Base-by-base conservation (phyloP, 2,113 vertebrate species). In the Ceyx margarethae region DNA sequence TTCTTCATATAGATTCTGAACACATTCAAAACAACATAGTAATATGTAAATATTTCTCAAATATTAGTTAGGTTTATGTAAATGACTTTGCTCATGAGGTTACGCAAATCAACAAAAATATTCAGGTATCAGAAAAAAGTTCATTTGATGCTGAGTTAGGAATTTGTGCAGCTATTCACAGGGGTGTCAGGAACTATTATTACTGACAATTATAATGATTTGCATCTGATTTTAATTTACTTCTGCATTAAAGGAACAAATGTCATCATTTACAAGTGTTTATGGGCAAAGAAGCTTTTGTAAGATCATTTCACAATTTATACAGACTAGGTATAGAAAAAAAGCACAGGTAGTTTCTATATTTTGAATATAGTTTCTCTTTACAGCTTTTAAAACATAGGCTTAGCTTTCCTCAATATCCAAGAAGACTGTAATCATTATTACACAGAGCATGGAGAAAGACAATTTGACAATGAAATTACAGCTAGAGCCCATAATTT, bases 41-140 rank as follows among this genome's bases (percentile, higher is more conserved):
- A 93, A 74, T 16, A 87, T 11, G n/a, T 31, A 89, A 85, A 69
- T 84, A 80, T 80, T 93, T 69, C 64, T 95, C 64, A 46, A 75
- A 54, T 54, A 87, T 67, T 89, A 71, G 48, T 12, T 40, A 87
- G 45, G 53, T 46, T 87, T 19, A 85, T 58, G 87, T 18, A 96
- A 91, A 94, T 72, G 23, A 29, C 81, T 91, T 73, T 68, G 74
- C 67, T 81, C 94, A 85, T 66, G 71, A 89, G 53, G 20, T 89
- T 94, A 88, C 35, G 6, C 23, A 95, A 95, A 93, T 68, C 33
- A 57, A 91, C n/a, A 71, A 69, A 95, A 95, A 85, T 28, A 66
- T 74, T 81, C 64, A 94, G 62, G 9, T 78, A 85, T 66, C 76
- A 88, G 48, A 93, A 86, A 58, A 20, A 87, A 20, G 2, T 51